phyloP scores from a whole-genome alignment of 2,797 vertebrate species.

The Simalia tracyae region DNA sequence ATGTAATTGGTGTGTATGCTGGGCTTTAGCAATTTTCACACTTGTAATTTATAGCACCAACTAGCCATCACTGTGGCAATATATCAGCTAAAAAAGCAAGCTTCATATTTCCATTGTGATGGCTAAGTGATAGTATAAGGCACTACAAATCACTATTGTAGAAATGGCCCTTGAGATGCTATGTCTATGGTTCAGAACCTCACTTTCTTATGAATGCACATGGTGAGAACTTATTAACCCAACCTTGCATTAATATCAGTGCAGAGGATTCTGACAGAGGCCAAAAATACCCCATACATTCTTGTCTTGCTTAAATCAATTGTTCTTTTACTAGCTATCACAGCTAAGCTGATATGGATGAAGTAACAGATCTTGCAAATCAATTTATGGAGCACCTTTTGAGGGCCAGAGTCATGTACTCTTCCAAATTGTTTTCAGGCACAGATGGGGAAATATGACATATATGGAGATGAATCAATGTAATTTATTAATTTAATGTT shows the following conservation, averaged over 20 bases:
- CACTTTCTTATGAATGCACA: background rate
- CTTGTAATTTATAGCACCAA: background rate
- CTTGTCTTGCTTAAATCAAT: background rate
- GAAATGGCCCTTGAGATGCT: background rate
- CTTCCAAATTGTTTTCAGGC: background rate
- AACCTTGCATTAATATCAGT: background rate
- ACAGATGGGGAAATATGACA: background rate
- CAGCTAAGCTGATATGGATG: background rate
- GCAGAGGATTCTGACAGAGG: background rate
- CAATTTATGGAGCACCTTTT: background rate
- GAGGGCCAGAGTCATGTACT: background rate
- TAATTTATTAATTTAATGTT: background rate
- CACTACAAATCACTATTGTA: background rate
- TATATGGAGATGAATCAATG: background rate
- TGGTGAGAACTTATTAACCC: background rate
- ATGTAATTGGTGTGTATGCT: background rate
- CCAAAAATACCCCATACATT: background rate
- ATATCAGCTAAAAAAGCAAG: background rate
- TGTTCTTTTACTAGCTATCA: background rate
- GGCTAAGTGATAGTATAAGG: background rate
- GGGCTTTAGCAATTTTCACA: background rate
- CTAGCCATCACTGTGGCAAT: background rate
- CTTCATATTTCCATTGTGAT: background rate
- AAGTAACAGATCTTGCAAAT: background rate
- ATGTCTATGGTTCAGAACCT: background rate